Evolutionary conservation across 1,140 invertebrate genomes (phyloP), one percentile per base, ranked within the genome.

Genomic region (Drosophila asahinai): DNA sequence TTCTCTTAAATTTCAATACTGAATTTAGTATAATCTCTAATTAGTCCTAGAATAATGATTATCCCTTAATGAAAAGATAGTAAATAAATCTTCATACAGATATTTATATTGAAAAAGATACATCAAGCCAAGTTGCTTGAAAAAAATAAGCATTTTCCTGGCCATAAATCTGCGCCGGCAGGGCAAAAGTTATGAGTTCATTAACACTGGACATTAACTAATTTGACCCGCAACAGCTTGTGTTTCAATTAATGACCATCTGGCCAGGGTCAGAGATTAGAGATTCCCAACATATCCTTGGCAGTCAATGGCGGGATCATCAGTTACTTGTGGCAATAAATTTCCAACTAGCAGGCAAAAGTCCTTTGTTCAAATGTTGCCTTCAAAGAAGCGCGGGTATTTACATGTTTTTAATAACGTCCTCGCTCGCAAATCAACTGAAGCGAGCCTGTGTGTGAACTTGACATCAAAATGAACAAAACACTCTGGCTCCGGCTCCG

Each of bases 401-500:
- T 86, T 68, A 66, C 77, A 80, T 78, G 73, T 77, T 86, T 86
- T 86, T 86, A 86, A 86, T 86, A 86, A 86, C 71, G 60, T 66
- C 55, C 71, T 82, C 42, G 83, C 66, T 80, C 36, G 83, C 75
- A 86, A 84, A 80, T 84, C 78, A 86, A 86, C 51, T 86, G 64
- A 71, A 71, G 67, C 68, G 52, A 43, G 48, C 42, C 27, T 43
- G 65, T 60, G 79, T 68, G 45, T 81, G 67, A 81, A 74, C 82
- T 84, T 81, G 82, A 84, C 81, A 76, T 84, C 66, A 73, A 84
- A 80, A 84, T 81, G 73, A 84, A 80, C 63, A 77, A 72, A 64
- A 68, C 67, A 71, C 49, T 57, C 36, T 0, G 14, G 5, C 36
- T 25, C 36, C 14, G 48, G 25, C 62, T 27, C 62, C 40, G 62